These are phyloP conservation scores for Microplitis deprimator DNA, from an alignment of 2,888 invertebrate species.

Conservation along the genomic window DNA sequence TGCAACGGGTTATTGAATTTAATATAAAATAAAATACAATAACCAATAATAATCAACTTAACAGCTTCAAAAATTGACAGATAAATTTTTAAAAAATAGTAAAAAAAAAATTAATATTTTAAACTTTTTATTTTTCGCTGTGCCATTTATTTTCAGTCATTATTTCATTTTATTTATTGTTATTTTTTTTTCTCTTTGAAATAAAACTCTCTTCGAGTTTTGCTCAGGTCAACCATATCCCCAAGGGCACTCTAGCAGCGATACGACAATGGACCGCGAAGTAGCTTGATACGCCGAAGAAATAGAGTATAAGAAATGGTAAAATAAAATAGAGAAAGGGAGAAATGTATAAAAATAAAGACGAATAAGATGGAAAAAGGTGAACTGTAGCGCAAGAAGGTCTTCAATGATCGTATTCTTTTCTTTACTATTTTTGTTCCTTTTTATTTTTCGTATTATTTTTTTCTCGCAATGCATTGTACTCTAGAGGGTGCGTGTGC, in stretches of 20 bases:
- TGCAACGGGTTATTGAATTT: not conserved
- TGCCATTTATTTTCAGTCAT: not conserved
- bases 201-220: slow-evolving; percentile 36
- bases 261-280: slow-evolving; percentile 43
- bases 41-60: not conserved
- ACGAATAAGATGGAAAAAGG: slow-evolving; percentile 24
- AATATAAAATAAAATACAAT: not conserved
- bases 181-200: slow-evolving; percentile 15
- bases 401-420: slow-evolving; percentile 20
- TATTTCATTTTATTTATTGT: slow-evolving; percentile 20
- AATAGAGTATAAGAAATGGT: slow-evolving; percentile 37
- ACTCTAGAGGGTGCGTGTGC: slow-evolving; percentile 37
- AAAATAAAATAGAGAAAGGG: slow-evolving; percentile 34
- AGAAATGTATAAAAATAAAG: slow-evolving; percentile 13
- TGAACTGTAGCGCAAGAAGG: not conserved
- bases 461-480: slow-evolving; percentile 36
- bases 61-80: not conserved
- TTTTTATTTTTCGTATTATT: not conserved
- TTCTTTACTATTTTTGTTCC: slow-evolving; percentile 18
- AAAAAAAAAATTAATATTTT: not conserved
- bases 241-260: slow-evolving; percentile 32
- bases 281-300: slow-evolving; percentile 37
- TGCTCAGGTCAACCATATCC: slow-evolving; percentile 35
- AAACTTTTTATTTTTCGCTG: not conserved
- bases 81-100: not conserved